phyloP scores from a whole-genome alignment of 1,140 invertebrate species.

The Thereuonema tuberculata region DNA sequence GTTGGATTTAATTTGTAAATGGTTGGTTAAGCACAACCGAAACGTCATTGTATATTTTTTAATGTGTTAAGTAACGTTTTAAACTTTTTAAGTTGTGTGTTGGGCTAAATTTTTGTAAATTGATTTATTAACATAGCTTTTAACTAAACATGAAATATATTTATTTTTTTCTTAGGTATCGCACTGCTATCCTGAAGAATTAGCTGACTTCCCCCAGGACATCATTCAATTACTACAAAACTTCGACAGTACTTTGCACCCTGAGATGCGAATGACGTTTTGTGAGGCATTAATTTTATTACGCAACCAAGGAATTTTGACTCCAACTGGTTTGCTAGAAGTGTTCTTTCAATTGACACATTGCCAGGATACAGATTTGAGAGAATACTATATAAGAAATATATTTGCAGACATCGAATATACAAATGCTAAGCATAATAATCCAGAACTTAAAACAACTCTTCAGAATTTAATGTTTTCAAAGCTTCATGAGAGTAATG shows the following conservation, averaged over 20 bases:
- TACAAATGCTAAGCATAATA: constrained; percentile 84
- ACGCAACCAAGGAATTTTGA: constrained; percentile 78
- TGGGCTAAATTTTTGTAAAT: no score
- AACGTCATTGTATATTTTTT: no score
- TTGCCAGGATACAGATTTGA: constrained; percentile 77
- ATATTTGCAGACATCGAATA: constrained; percentile 95
- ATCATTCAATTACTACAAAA: constrained; percentile 72
- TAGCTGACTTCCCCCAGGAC: constrained; percentile 68
- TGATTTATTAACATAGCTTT: no score
- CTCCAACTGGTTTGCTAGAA: constrained; percentile 66
- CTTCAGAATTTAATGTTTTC: constrained; percentile 92
- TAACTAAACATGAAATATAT: no score
- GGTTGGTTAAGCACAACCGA: no score
- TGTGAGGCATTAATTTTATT: constrained; percentile 84
- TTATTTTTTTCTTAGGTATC: constrained; percentile 44
- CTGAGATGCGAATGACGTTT: constrained; percentile 74
- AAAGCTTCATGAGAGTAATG: constrained; percentile 80
- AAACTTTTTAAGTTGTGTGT: no score
- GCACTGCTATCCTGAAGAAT: constrained; percentile 71
- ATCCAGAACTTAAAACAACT: constrained; percentile 73
- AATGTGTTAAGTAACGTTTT: no score
- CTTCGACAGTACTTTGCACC: constrained; percentile 71
- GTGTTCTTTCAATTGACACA: constrained; percentile 81
- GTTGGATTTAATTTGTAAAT: no score
- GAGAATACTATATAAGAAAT: constrained; percentile 73